Percentiles rank a stretch among this genome's conserved stretches.
Conservation (phyloP, 2,888 invertebrate genomes). For the Acleris cristana region DNA sequence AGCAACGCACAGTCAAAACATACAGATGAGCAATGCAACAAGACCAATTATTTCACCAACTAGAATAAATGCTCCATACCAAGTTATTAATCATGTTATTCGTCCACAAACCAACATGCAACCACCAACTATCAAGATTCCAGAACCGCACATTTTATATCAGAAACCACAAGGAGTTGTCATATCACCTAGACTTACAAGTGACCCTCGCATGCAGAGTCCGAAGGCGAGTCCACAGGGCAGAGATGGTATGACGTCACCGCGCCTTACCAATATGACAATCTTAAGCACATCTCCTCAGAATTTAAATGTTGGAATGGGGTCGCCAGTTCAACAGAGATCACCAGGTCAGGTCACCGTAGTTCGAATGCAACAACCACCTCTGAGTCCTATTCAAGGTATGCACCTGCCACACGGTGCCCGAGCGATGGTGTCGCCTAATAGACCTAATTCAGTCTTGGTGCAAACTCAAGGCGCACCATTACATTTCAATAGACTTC, state of each 20-base stretch:
- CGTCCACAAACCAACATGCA: slow-evolving; percentile 81
- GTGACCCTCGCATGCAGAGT: slow-evolving; percentile 70
- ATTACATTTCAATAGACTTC: slow-evolving; percentile 81
- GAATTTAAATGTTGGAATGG: slow-evolving; percentile 64
- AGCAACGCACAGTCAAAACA: slow-evolving; percentile 58
- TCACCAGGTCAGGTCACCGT: slow-evolving; percentile 79
- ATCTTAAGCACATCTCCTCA: slow-evolving; percentile 70
- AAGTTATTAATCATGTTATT: slow-evolving; percentile 74
- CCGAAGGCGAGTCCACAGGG: slow-evolving; percentile 69
- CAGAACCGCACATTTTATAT: slow-evolving; percentile 80
- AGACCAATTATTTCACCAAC: slow-evolving; percentile 66
- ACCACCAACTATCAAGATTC: slow-evolving; percentile 87
- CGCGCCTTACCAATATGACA: slow-evolving; percentile 70
- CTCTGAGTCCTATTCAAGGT: slow-evolving; percentile 73
- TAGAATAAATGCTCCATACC: slow-evolving; percentile 70
- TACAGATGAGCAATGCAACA: slow-evolving; percentile 56
- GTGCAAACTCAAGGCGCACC: slow-evolving; percentile 76
- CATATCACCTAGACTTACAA: slow-evolving; percentile 71
- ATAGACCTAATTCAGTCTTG: slow-evolving; percentile 73
- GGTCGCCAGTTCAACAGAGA: slow-evolving; percentile 70
- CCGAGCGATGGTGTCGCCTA: slow-evolving; percentile 74
- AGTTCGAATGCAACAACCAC: slow-evolving; percentile 80
- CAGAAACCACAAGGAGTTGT: slow-evolving; percentile 76
- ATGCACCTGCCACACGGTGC: slow-evolving; percentile 70
- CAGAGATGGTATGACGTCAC: slow-evolving; percentile 65